phyloP scores from a whole-genome alignment of 2,888 invertebrate genomes.

The Drosophila cyrtoloma region DNA sequence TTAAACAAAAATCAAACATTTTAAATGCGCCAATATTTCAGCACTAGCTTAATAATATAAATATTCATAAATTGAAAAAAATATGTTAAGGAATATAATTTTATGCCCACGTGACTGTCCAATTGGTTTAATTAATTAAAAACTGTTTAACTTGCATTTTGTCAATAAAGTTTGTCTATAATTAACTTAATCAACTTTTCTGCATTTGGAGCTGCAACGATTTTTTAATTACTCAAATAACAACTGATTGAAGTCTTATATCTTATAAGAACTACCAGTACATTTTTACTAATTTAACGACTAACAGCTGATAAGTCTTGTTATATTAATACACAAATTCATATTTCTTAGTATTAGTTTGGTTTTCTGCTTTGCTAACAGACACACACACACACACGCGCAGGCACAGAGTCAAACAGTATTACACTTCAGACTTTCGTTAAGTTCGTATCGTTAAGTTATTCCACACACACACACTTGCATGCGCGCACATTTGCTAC shows the following conservation, averaged over 20 bases:
- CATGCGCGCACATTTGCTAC: neutral
- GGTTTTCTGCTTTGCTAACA: neutral
- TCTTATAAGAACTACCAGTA: neutral
- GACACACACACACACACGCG: neutral
- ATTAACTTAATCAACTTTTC: neutral
- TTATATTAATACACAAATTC: neutral
- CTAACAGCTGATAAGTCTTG: neutral
- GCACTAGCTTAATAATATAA: neutral
- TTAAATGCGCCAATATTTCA: neutral
- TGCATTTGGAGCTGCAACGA: neutral
- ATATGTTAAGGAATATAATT: neutral
- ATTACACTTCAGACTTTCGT: neutral
- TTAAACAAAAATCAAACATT: neutral
- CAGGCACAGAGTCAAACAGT: neutral
- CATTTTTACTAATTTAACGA: neutral
- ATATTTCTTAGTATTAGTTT: neutral
- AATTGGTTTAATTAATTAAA: neutral
- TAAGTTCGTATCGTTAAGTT: slow-evolving; percentile 4
- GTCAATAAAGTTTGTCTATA: neutral
- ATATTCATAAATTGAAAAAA: neutral
- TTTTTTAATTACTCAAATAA: neutral
- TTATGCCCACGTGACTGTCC: neutral
- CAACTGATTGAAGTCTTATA: neutral
- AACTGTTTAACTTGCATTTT: neutral
- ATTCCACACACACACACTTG: slow-evolving; percentile 1